phyloP scores from a whole-genome alignment of 1,140 invertebrate species.

The Drosophila sp. region DNA sequence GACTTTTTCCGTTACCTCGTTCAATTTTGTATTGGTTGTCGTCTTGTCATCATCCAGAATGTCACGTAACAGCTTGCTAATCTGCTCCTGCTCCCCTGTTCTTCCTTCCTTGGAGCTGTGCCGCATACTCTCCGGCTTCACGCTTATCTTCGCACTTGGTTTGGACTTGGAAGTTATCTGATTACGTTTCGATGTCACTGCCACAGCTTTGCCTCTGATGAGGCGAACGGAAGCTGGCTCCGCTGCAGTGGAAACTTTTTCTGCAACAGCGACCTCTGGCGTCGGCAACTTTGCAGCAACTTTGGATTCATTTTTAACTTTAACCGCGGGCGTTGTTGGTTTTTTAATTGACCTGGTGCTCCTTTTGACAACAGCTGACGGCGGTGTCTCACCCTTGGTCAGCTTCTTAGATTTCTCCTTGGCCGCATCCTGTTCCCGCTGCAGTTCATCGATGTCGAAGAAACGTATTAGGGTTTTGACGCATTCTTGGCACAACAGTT shows the following conservation, averaged over 20 bases:
- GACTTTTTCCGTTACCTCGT: background rate
- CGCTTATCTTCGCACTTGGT: background rate
- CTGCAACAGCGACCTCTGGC: too few species aligned
- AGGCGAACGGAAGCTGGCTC: slow-evolving; percentile 9
- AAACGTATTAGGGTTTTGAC: slow-evolving; percentile 64
- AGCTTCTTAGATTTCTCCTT: background rate
- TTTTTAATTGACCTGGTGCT: background rate
- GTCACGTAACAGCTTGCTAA: slow-evolving; percentile 55
- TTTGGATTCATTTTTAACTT: background rate
- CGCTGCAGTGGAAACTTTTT: background rate
- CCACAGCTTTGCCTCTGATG: background rate
- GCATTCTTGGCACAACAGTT: slow-evolving; percentile 65
- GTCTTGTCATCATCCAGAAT: slow-evolving; percentile 55
- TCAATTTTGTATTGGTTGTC: slow-evolving; percentile 10
- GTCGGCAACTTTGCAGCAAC: background rate
- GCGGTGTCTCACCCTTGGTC: background rate
- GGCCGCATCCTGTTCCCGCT: slow-evolving; percentile 49
- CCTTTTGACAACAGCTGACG: background rate
- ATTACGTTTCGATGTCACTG: slow-evolving; percentile 7
- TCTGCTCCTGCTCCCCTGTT: slow-evolving; percentile 55
- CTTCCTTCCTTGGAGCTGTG: slow-evolving; percentile 15
- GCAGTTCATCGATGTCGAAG: slow-evolving; percentile 70
- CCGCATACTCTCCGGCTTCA: background rate
- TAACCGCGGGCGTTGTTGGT: background rate
- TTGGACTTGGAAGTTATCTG: background rate